Base-by-base conservation (phyloP, 53 echinoderm and acorn worm species). In the Holothuria leucospilota region DNA sequence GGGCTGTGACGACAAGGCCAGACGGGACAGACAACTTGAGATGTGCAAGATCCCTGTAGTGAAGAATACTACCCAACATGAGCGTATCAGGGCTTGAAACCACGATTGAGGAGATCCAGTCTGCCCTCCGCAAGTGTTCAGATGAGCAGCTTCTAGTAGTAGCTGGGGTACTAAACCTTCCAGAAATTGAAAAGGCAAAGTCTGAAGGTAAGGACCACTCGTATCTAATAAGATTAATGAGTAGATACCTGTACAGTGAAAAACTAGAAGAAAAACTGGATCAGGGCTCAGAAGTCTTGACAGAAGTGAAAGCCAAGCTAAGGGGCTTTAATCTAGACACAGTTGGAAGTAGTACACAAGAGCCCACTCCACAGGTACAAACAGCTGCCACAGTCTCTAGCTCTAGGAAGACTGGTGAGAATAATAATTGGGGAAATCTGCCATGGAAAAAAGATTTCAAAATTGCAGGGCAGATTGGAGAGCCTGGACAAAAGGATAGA, bases 401-500 rank as follows among this genome's bases (percentile, higher is more conserved):
- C 42, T 39, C 39, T 5, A 39, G 42, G 6, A 51, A 42, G 23
- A 74, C 29, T 27, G 30, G 61, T 39, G 13, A n/a, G n/a, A n/a
- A n/a, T n/a, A n/a, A n/a, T n/a, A n/a, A n/a, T n/a, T n/a, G n/a
- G n/a, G n/a, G n/a, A 62, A 81, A 59, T 16, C 9, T 82, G 25
- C 58, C 68, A 51, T 69, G 80, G n/a, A 28, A 70, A 26, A 61
- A 65, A 58, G 92, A 89, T 23, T 92, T 86, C 46, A 85, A 87
- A 27, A 85, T 89, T 11, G 39, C 26, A 18, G 92, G 92, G 0
- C 89, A 92, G 24, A 86, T 92, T n/a, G 89, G 89, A 2, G 84
- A 89, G n/a, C n/a, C n/a, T n/a, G n/a, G n/a, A n/a, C n/a, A n/a
- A n/a, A n/a, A n/a, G n/a, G n/a, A n/a, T n/a, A 87, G 81, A 16